A percentile compares a stretch with the other conserved stretches of the same genome.
phyloP scores from a whole-genome alignment of 2,113 vertebrate genomes.

The Alosa alosa region DNA sequence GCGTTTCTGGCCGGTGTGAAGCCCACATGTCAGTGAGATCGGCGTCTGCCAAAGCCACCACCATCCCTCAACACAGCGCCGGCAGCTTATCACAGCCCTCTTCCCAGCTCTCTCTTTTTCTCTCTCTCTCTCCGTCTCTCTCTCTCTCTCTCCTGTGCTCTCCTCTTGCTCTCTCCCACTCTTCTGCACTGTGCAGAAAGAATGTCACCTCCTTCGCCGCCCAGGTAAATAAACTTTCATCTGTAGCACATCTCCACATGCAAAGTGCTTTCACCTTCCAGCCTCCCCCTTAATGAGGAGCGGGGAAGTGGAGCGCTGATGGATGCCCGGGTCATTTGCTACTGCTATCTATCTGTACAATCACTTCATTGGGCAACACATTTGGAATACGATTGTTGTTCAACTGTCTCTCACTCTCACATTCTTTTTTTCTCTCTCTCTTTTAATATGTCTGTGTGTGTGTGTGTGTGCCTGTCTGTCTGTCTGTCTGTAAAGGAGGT shows the following conservation, averaged over 20 bases:
- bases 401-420: neutral
- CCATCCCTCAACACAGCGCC: conserved; percentile 6
- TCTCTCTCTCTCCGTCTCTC: neutral
- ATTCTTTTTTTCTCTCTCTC: neutral
- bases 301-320: neutral
- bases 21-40: conserved; percentile 20
- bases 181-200: conserved; percentile 13
- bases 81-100: neutral
- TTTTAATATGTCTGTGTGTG: neutral
- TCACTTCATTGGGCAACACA: neutral
- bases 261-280: conserved; percentile 6
- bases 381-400: neutral
- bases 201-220: neutral
- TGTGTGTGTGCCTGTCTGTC: too few species aligned
- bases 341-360: neutral
- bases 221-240: conserved; percentile 12
- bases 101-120: neutral
- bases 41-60: conserved; percentile 13
- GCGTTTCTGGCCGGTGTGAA: conserved; percentile 16
- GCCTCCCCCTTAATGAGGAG: neutral
- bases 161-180: neutral
- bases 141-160: neutral
- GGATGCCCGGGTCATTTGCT: neutral
- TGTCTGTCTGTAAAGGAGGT: too few species aligned
- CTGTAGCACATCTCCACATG: neutral